Base-by-base conservation (phyloP, 1,140 invertebrate species). In the Drosophila mauritiana region DNA sequence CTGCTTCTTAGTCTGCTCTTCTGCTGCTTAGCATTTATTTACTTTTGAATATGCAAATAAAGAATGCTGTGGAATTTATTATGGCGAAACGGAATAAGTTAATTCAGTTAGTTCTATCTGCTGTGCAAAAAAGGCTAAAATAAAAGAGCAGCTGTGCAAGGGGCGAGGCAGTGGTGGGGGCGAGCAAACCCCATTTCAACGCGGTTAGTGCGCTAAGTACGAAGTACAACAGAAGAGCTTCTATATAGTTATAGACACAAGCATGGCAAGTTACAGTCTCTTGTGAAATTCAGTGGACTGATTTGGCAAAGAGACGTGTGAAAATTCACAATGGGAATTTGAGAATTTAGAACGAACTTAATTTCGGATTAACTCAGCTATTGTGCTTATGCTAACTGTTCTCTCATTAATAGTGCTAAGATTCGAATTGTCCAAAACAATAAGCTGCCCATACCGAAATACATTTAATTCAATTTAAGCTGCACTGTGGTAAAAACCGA, bases 41-140 rank as follows among this genome's bases (percentile, higher is more conserved):
- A 78, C 67, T 78, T 78, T 84, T 78, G 73, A 89, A 84, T 84
- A 84, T 89, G 84, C 84, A 88, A 88, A 89, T 88, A 88, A 67
- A 78, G 76, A 88, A 74, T 80, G 73, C 73, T 78, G 43, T 68
- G 84, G 84, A 88, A 88, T 88, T 84, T 84, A 80, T 89, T 61
- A 86, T 88, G 64, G 78, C 82, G 54, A 75, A 86, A 86, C 57
- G 42, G 22, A 61, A 59, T 75, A 59, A 72, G 61, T 82, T 64
- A 80, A 80, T 70, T 67, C 51, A 61, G 57, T 69, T 70, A 61
- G 81, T 58, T 43, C 46, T 84, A 84, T 85, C 73, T 70, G 4
- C 34, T 78, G 67, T 80, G 73, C 65, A 45, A 78, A 85, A 74
- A 85, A 81, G 68, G 57, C 34, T 58, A 63, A 48, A 59, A 55